phyloP scores from a whole-genome alignment of 2,888 invertebrate species.

The Tetragonula carbonaria region DNA sequence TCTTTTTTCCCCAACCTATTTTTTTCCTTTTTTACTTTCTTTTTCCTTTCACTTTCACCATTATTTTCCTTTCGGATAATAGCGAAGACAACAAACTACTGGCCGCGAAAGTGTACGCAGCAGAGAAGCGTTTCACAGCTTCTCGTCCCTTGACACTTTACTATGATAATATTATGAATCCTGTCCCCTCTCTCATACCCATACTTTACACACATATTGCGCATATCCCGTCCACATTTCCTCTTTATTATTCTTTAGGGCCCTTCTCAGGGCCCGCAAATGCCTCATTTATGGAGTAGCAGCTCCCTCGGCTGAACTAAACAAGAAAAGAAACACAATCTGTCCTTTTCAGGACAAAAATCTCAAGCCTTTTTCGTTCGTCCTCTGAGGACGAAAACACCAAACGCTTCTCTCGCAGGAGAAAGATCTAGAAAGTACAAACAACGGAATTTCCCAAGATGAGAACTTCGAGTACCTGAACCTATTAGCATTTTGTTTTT shows the following conservation, averaged over 20 bases:
- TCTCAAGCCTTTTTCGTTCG: not conserved
- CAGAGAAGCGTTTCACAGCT: constrained; percentile 2
- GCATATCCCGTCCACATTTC: constrained; percentile 59
- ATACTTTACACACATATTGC: constrained; percentile 14
- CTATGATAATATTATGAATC: constrained; percentile 31
- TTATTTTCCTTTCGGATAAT: constrained; percentile 1
- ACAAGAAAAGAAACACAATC: not conserved
- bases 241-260: constrained; percentile 71
- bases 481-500: not conserved
- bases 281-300: constrained; percentile 56
- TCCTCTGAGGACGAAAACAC: constrained; percentile 16
- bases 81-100: not conserved
- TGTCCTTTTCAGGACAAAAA: constrained; percentile 39
- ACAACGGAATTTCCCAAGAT: not conserved
- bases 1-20: constrained; percentile 1
- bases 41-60: not conserved
- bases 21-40: not conserved
- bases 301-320: constrained; percentile 50
- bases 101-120: not conserved
- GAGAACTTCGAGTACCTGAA: not conserved
- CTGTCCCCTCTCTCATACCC: constrained; percentile 30
- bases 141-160: not conserved
- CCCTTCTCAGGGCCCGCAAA: constrained; percentile 81
- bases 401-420: constrained; percentile 23
- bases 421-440: not conserved